Base-by-base conservation (phyloP, 1,140 invertebrate genomes). In the Hycleus cichorii region DNA sequence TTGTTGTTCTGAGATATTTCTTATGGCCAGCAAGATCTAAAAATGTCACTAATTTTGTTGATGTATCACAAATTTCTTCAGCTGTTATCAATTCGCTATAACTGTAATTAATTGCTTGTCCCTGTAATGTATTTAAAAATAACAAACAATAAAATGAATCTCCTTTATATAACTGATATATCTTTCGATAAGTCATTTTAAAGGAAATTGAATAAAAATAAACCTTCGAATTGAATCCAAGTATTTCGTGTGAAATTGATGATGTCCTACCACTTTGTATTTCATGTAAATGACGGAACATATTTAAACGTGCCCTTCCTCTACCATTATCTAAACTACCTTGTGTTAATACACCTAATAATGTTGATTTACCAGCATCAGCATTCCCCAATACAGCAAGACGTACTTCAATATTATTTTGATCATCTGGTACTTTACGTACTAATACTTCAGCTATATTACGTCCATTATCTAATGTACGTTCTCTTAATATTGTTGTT, bases 221-320 rank as follows among this genome's bases (percentile, higher is more conserved):
- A 40, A 69, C 86, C 68, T 88, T 76, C 4, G 81, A 80, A 76
- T 94, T 90, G 73, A 98, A 98, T 4, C 95, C 96, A 11, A 99
- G 82, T 59, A 97, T 93, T 77, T 98, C 95, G 72, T 97, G 91
- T 59, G 91, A 95, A 59, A 98, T 95, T 9, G 93, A 96, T 1
- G 93, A 96, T 0, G 97, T 99, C 60, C 94, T 81, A 7, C 97
- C 97, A 39, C 91, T 90, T 74, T 93, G 91, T 64, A 98, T 92
- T 76, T 99, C 97, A 76, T 99, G 97, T 60, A 95, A 78, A 74
- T 98, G 95, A 8, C 95, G 77, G 72, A 98, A 94, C 81, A 98
- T 89, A 76, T 98, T 98, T 0, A 98, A 76, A 39, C 97, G 81
- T 0, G 96, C 93, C 68, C 90, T 85, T 10, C 97, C 97, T 60